Conservation (phyloP, 2,113 vertebrate species). For the Leptodactylus fuscus region DNA sequence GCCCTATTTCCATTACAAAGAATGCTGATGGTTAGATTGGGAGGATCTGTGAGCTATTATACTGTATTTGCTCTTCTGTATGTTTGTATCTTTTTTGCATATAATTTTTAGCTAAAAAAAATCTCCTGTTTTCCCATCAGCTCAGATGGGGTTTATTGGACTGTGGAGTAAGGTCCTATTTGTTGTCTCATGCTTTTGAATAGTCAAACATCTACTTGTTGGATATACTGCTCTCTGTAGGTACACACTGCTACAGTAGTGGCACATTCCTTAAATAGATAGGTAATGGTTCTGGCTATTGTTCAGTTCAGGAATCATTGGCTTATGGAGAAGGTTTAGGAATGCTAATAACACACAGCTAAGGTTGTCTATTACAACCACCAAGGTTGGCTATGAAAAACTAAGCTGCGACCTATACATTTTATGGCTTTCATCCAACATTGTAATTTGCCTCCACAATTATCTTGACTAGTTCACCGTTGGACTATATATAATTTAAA, state of each 20-base stretch:
- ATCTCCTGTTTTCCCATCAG: neutral
- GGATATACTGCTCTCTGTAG: constrained; percentile 45
- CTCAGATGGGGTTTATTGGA: neutral
- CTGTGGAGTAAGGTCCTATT: neutral
- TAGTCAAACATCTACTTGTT: constrained; percentile 12
- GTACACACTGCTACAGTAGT: constrained; percentile 61
- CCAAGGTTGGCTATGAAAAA: neutral
- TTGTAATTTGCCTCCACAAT: too few relatives aligned
- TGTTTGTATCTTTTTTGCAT: constrained; percentile 15
- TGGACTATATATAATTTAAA: too few relatives aligned
- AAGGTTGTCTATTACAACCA: neutral
- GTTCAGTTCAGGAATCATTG: constrained; percentile 67
- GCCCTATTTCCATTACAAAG: constrained; percentile 51
- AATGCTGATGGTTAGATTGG: constrained; percentile 12
- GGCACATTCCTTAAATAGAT: constrained; percentile 72
- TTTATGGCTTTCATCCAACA: too few relatives aligned
- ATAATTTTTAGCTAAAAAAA: constrained; percentile 4
- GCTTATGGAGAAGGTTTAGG: constrained; percentile 67
- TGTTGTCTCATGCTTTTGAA: constrained; percentile 28
- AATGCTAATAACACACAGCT: constrained; percentile 69
- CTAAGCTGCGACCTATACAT: too few relatives aligned
- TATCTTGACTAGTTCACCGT: too few relatives aligned
- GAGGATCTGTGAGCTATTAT: constrained; percentile 47
- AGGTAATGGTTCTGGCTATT: constrained; percentile 71
- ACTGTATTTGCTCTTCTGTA: neutral